These are phyloP conservation scores for Tachycineta bicolor DNA, from an alignment of 2,113 vertebrate species.

Conservation along the genomic window DNA sequence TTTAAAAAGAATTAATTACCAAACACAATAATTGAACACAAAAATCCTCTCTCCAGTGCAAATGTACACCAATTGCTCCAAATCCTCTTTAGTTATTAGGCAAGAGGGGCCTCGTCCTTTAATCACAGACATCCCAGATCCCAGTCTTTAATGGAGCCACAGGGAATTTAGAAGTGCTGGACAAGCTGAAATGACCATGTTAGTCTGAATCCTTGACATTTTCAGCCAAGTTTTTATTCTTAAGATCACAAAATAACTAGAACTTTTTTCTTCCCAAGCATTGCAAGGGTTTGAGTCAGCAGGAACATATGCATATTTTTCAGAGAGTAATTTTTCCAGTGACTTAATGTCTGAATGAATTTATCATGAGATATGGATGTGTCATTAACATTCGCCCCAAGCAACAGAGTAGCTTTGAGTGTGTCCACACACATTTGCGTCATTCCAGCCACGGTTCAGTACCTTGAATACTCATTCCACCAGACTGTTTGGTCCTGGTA, in stretches of 20 bases:
- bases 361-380: background rate
- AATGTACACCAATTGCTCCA: background rate
- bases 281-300: background rate
- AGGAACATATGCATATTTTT: background rate
- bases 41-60: background rate
- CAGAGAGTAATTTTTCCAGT: slow-evolving; percentile 23
- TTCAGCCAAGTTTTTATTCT: background rate
- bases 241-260: background rate
- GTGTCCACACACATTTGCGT: slow-evolving; percentile 1
- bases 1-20: background rate
- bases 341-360: slow-evolving; percentile 32
- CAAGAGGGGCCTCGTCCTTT: background rate
- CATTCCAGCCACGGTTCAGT: background rate
- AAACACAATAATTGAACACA: background rate
- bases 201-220: background rate
- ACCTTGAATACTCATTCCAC: background rate
- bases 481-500: slow-evolving; percentile 54
- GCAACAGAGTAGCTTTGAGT: slow-evolving; percentile 1
- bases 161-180: background rate
- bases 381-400: slow-evolving; percentile 7
- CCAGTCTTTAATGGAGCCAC: background rate
- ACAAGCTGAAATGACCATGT: background rate
- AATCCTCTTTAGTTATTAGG: background rate
- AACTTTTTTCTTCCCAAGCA: background rate
- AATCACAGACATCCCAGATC: background rate